A percentile compares a stretch with the other conserved stretches of the same genome.
Evolutionary conservation across 1,140 invertebrate genomes (phyloP).

Genomic region (Drosophila willistoni): DNA sequence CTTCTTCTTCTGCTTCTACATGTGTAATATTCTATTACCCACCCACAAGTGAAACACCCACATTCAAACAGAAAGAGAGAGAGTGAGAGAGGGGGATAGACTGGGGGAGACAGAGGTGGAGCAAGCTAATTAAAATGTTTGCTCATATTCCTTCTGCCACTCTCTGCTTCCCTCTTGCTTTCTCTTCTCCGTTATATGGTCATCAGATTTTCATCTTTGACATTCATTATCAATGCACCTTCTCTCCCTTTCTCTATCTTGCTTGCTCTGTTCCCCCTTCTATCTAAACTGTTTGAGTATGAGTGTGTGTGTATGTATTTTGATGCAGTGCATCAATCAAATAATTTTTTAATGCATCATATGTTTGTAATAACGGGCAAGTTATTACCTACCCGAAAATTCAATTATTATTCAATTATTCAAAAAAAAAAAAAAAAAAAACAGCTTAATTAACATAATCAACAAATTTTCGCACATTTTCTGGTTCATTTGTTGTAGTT

Average conservation of each 20-base stretch:
- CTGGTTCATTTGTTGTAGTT: conserved; percentile 1
- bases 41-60: background rate
- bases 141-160: conserved; percentile 23
- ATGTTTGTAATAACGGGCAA: background rate
- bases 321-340: background rate
- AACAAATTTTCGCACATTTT: conserved; percentile 10
- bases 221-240: conserved; percentile 17
- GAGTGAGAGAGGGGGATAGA: background rate
- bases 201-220: conserved; percentile 8
- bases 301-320: background rate
- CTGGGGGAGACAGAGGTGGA: background rate
- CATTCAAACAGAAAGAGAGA: background rate
- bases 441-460: conserved; percentile 1
- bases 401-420: too few species aligned
- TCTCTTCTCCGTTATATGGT: conserved; percentile 4
- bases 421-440: background rate
- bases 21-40: conserved; percentile 43
- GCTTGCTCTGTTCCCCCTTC: background rate
- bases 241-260: background rate
- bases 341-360: background rate
- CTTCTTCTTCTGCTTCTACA: conserved; percentile 21
- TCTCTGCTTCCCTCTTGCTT: background rate
- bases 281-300: background rate
- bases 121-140: conserved; percentile 63
- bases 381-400: background rate